Conservation (phyloP, 2,113 vertebrate species). For the Cyanoderma ruficeps region DNA sequence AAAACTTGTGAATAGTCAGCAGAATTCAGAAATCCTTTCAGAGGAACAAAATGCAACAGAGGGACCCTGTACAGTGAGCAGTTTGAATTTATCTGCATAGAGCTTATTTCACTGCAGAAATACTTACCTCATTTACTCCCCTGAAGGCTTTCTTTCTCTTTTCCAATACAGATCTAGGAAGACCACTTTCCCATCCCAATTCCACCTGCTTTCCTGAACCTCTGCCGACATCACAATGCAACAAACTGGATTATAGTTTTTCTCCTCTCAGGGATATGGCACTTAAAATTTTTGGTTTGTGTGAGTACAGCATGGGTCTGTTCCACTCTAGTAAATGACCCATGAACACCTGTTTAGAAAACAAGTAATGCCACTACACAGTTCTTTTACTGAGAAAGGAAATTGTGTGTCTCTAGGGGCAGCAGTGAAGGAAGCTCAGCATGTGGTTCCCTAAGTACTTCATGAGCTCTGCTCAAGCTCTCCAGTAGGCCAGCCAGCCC, state of each 20-base stretch:
- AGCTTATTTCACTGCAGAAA: background rate
- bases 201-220: background rate
- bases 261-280: background rate
- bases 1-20: background rate
- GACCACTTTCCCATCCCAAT: fast-evolving
- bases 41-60: background rate
- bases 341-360: background rate
- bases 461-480: background rate
- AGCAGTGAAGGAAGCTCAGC: background rate
- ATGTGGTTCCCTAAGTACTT: background rate
- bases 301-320: background rate
- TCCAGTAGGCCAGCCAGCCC: background rate
- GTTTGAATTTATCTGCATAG: background rate
- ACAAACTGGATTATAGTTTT: background rate
- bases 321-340: background rate
- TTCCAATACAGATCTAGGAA: background rate
- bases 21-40: background rate
- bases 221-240: background rate
- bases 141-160: background rate
- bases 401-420: background rate
- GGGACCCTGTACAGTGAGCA: background rate
- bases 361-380: background rate
- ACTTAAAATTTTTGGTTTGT: background rate
- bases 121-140: background rate
- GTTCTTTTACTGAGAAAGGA: background rate